Evolutionary conservation across 2,888 invertebrate genomes (phyloP).

Genomic region (Hirudinaria manillensis): DNA sequence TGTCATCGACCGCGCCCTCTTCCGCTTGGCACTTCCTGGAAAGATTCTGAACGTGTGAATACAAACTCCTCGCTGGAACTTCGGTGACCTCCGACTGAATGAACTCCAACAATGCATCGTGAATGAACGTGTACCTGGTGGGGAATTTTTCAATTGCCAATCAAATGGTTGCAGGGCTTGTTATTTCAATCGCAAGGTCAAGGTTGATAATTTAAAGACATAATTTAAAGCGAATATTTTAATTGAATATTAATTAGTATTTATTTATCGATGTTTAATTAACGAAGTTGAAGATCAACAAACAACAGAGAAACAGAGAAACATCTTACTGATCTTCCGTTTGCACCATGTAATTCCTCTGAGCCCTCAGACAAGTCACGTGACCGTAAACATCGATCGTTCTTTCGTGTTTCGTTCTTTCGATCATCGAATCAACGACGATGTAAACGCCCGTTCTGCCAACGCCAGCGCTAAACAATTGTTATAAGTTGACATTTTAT

Average conservation of each 20-base stretch:
- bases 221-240: too few relatives aligned
- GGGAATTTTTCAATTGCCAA: too few relatives aligned
- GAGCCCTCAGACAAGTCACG: conserved; percentile 91
- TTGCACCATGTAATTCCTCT: conserved; percentile 90
- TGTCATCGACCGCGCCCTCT: conserved; percentile 41
- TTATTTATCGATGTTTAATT: too few relatives aligned
- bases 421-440: conserved; percentile 97
- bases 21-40: conserved; percentile 65
- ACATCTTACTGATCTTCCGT: conserved; percentile 83
- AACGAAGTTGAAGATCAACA: background rate
- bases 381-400: conserved; percentile 98
- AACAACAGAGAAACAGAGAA: background rate
- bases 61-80: conserved; percentile 86
- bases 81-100: conserved; percentile 93
- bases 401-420: conserved; percentile 90
- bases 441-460: conserved; percentile 53
- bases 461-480: conserved; percentile 63
- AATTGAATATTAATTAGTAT: too few relatives aligned
- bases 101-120: conserved; percentile 91
- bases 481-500: too few relatives aligned
- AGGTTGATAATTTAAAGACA: too few relatives aligned
- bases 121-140: conserved; percentile 77
- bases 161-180: too few relatives aligned
- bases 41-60: conserved; percentile 89
- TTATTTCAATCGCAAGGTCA: too few relatives aligned